A percentile compares a stretch with the other conserved stretches of the same genome.
Conservation (phyloP, 1,140 invertebrate species). For the Aphis craccivora region DNA sequence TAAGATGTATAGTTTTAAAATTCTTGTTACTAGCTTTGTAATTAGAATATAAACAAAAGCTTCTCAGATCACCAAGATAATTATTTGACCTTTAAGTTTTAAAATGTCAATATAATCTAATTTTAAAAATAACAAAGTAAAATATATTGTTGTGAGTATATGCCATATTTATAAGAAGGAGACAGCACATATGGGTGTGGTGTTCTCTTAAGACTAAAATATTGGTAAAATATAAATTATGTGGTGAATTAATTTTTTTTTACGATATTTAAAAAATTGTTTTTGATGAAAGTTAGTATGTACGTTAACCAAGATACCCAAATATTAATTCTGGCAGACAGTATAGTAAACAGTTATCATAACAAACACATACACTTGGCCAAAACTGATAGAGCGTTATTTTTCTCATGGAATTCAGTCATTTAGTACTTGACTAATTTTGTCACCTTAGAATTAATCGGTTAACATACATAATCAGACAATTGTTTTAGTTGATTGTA, state of each 20-base stretch:
- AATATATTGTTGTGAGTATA: background rate
- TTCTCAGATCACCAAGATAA: too few species aligned
- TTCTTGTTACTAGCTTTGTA: too few species aligned
- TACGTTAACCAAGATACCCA: conserved; percentile 10
- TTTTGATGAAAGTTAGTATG: background rate
- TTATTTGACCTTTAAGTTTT: too few species aligned
- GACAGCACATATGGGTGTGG: background rate
- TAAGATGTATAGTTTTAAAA: too few species aligned
- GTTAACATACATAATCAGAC: background rate
- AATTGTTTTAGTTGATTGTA: background rate
- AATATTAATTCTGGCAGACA: background rate
- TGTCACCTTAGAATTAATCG: background rate
- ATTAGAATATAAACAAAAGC: too few species aligned
- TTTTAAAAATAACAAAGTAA: background rate
- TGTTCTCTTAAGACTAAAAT: conserved; percentile 1
- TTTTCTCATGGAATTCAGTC: background rate
- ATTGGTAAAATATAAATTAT: background rate
- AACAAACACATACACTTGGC: background rate
- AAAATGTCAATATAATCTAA: background rate
- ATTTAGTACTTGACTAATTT: background rate
- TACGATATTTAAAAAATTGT: background rate
- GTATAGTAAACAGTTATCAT: background rate
- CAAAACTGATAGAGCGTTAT: background rate
- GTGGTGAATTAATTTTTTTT: background rate
- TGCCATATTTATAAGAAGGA: background rate